A percentile compares a stretch with the other conserved stretches of the same genome.
These are phyloP conservation scores for Marasmarcha lunaedactyla DNA, from an alignment of 2,888 invertebrate genomes.

Conservation along the genomic window DNA sequence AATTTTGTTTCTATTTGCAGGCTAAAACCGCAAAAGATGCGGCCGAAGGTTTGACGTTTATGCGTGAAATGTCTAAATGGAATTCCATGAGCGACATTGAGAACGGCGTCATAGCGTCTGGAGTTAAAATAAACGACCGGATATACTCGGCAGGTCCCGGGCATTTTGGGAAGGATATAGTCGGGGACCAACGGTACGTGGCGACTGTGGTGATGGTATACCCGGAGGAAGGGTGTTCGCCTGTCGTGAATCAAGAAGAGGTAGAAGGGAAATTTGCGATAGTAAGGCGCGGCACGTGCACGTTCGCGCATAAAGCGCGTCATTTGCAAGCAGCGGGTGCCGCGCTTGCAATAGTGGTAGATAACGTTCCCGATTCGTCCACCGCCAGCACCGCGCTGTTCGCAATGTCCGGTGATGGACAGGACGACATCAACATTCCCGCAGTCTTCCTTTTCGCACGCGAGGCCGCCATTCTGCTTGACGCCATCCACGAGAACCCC, in stretches of 20 bases:
- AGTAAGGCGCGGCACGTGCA: slow-evolving; percentile 92
- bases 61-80: slow-evolving; percentile 96
- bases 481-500: slow-evolving; percentile 68
- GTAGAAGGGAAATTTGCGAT: slow-evolving; percentile 83
- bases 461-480: slow-evolving; percentile 78
- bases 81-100: slow-evolving; percentile 78
- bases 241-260: slow-evolving; percentile 66
- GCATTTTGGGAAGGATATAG: slow-evolving; percentile 87
- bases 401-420: slow-evolving; percentile 96
- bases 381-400: slow-evolving; percentile 85
- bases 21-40: slow-evolving; percentile 89
- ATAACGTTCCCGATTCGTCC: slow-evolving; percentile 83
- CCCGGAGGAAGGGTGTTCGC: slow-evolving; percentile 78
- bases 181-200: slow-evolving; percentile 73
- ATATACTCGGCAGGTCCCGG: slow-evolving; percentile 83
- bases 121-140: slow-evolving; percentile 28
- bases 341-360: slow-evolving; percentile 85
- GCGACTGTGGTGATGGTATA: slow-evolving; percentile 74
- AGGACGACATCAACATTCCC: slow-evolving; percentile 87
- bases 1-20: too few species aligned
- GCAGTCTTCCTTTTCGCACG: slow-evolving; percentile 89
- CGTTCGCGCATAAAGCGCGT: slow-evolving; percentile 95
- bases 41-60: slow-evolving; percentile 92
- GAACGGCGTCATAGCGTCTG: slow-evolving; percentile 47
- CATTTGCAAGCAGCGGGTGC: slow-evolving; percentile 86